Percentiles rank a stretch among this genome's conserved stretches.
phyloP scores from a whole-genome alignment of 2,113 vertebrate genomes.

The Benitochromis conjunctus region DNA sequence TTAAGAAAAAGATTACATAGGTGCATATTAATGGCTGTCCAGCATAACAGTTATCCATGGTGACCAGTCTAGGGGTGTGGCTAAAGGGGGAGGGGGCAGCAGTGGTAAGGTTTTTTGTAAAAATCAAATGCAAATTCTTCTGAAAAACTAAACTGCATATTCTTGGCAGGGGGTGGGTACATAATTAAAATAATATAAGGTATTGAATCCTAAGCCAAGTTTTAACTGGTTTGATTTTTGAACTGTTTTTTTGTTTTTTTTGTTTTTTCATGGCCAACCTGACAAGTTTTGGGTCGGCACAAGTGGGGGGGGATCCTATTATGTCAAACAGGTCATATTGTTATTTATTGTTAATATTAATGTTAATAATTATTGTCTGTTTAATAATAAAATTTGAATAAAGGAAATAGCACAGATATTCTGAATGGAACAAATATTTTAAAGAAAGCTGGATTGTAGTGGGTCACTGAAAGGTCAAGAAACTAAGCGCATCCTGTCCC shows the following conservation, averaged over 20 bases:
- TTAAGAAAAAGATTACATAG: not conserved
- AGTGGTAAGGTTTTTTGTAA: too few relatives aligned
- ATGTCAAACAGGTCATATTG: not conserved
- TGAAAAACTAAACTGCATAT: too few relatives aligned
- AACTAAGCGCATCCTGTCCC: not conserved
- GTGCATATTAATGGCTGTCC: not conserved
- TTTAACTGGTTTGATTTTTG: not conserved
- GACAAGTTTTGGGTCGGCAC: not conserved
- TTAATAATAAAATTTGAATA: not conserved
- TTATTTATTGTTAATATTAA: not conserved
- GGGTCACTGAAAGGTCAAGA: not conserved
- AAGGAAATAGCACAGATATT: fast-evolving
- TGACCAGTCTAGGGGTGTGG: not conserved
- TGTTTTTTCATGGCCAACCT: fast-evolving
- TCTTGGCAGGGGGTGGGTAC: fast-evolving
- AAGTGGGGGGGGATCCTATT: fast-evolving
- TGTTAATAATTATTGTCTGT: too few relatives aligned
- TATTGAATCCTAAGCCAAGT: not conserved
- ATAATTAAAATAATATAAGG: not conserved
- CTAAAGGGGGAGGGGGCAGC: fast-evolving
- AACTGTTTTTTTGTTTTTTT: too few relatives aligned
- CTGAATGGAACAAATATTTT: too few relatives aligned
- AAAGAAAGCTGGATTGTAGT: not conserved
- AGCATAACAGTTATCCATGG: not conserved
- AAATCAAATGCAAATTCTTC: too few relatives aligned